These are phyloP conservation scores for Oncorhynchus kisutch DNA, from an alignment of 2,113 vertebrate species.

Conservation along the genomic window DNA sequence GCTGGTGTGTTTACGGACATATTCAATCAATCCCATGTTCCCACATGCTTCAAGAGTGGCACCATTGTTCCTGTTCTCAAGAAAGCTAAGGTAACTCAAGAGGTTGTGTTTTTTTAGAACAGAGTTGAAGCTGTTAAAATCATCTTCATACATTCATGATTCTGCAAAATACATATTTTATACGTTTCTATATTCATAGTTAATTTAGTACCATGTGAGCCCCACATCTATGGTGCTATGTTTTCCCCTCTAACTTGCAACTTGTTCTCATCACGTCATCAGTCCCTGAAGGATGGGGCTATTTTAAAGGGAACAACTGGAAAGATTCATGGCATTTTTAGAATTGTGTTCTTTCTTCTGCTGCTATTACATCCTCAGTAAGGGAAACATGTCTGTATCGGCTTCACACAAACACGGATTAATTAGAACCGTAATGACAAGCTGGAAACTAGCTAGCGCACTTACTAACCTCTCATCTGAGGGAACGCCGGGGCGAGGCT, in stretches of 20 bases:
- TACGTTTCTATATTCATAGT: too few relatives aligned
- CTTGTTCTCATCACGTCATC: conserved; percentile 58
- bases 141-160: too few relatives aligned
- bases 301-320: conserved; percentile 29
- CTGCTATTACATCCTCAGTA: conserved; percentile 43
- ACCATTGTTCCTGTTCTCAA: too few relatives aligned
- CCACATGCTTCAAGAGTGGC: too few relatives aligned
- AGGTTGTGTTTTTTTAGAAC: too few relatives aligned
- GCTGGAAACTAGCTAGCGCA: background rate
- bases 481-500: background rate
- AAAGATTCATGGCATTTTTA: conserved; percentile 49
- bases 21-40: too few relatives aligned
- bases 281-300: conserved; percentile 33
- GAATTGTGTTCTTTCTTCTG: conserved; percentile 54
- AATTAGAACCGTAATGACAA: conserved; percentile 43
- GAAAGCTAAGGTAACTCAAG: too few relatives aligned
- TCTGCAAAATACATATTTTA: too few relatives aligned
- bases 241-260: conserved; percentile 49
- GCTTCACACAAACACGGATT: conserved; percentile 48
- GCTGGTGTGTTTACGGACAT: too few relatives aligned
- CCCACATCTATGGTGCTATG: background rate
- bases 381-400: conserved; percentile 18
- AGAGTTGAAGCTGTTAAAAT: too few relatives aligned
- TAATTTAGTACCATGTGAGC: too few relatives aligned
- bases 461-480: background rate